Base-by-base conservation (phyloP, 1,140 invertebrate genomes). In the Lutraria rhynchaena region DNA sequence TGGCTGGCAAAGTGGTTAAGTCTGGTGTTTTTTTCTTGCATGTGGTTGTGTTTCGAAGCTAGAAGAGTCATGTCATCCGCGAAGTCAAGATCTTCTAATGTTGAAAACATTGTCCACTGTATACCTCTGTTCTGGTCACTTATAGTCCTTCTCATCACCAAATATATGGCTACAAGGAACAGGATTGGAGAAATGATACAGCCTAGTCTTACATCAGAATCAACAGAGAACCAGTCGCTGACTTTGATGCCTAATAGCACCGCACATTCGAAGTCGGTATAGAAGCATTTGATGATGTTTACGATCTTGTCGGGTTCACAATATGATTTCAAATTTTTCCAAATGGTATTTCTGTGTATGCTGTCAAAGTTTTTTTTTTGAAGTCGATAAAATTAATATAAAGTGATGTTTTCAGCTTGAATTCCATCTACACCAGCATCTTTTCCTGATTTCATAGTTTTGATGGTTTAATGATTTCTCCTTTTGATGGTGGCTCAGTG, bases 301-400 rank as follows among this genome's bases (percentile, higher is more conserved):
- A 82, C 31, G 17, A 85, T 57, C 65, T 83, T 85, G 1, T 24
- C 49, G 58, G 84, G 78, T 37, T 84, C 71, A 13, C 81, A 84
- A 51, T 85, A 87, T 60, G 81, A 63, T 24, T 70, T 69, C 3
- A 85, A 37, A 41, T 83, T 76, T 27, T 83, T 81, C 84, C 69
- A 84, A 3, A 84, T 55, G 51, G 49, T 78, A 53, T 78, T 80
- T 46, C 84, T 55, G 61, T 89, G 71, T 19, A 87, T 44, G 57
- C 83, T 85, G 65, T 86, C 82, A 82, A 86, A 82, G 9, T 76
- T 75, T 41, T 82, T 84, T 44, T 80, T 58, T n/a, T n/a, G n/a
- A 77, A 86, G 41, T 84, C 75, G 13, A 86, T 55, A 37, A 84
- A 86, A 55, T 80, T 84, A 22, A 84, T 77, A 29, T 84, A 85